A percentile compares a stretch with the other conserved stretches of the same genome.
Evolutionary conservation across 2,797 vertebrate genomes (phyloP).

Genomic region (Urocyon cinereoargenteus): DNA sequence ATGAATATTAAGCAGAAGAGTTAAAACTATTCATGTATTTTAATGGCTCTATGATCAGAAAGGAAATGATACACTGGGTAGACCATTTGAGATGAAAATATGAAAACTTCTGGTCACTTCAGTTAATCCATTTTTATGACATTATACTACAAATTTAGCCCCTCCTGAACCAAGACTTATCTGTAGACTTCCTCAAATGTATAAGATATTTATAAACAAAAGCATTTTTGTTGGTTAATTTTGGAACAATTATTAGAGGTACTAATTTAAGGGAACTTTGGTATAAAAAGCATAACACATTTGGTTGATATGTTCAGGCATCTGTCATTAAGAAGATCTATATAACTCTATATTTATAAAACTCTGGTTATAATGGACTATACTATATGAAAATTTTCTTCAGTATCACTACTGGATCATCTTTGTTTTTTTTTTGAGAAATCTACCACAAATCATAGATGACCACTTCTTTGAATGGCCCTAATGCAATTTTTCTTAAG

Average conservation of each 20-base stretch:
- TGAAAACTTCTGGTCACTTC: background rate
- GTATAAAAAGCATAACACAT: conserved; percentile 1
- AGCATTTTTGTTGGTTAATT: background rate
- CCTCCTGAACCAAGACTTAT: background rate
- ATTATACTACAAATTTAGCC: background rate
- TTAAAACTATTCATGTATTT: background rate
- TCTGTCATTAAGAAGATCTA: background rate
- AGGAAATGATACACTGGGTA: background rate
- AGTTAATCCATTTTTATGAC: background rate
- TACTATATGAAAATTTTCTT: conserved; percentile 5
- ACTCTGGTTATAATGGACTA: background rate
- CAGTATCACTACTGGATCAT: conserved; percentile 12
- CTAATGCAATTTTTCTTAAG: conserved; percentile 43
- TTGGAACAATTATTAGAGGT: background rate
- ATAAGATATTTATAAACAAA: conserved; percentile 12
- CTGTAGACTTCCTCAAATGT: conserved; percentile 11
- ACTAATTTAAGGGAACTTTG: background rate
- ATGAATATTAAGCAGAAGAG: background rate
- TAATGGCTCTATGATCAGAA: background rate
- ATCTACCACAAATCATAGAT: conserved; percentile 15
- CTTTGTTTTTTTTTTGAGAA: background rate
- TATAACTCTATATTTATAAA: background rate
- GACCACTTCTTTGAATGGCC: background rate
- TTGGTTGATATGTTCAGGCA: background rate
- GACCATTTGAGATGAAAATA: conserved; percentile 37